Base-by-base conservation (phyloP, 1,140 invertebrate genomes). In the Neodiprion fabricii region DNA sequence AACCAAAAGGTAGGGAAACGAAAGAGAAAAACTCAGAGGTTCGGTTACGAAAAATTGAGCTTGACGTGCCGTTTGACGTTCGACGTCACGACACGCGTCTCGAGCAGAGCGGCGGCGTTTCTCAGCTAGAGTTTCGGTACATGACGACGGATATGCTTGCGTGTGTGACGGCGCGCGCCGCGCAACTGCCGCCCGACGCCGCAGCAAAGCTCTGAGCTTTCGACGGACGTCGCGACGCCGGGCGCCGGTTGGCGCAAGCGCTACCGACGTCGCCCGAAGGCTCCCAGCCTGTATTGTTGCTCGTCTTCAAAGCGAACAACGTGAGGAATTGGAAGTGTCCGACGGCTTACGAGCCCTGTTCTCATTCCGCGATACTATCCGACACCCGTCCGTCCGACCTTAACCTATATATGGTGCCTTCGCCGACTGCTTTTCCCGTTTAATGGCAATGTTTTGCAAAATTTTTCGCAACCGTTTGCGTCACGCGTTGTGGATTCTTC, bases 141-240 rank as follows among this genome's bases (percentile, higher is more conserved):
- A 69, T 69, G 3, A 5, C 67, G 67, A 71, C 23, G 73, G 40
- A 80, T 78, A 77, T 78, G 83, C 85, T 82, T 88, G 86, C 86
- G 86, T 82, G 82, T 85, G 50, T 84, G 80, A 85, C 82, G 86
- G 84, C 86, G 86, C 87, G 87, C 87, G 87, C 85, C 85, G 87
- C 85, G 86, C 84, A 85, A 87, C 87, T 88, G 85, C 83, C 81
- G 84, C 80, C 82, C 78, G 81, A 79, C 79, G 80, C 83, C 82
- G 84, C 78, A 79, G 67, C 78, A 79, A 81, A 79, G 11, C n/a
- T 69, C 14, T 14, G 17, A 14, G 61, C 17, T 65, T 14, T 14
- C 21, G 68, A 67, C 75, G 79, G 74, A 61, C 72, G 79, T 72
- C 67, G 76, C 72, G 78, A 76, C 75, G 75, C 67, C 76, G 50